Evolutionary conservation across 2,797 vertebrate species (phyloP).

Genomic region (Sylvia borin): DNA sequence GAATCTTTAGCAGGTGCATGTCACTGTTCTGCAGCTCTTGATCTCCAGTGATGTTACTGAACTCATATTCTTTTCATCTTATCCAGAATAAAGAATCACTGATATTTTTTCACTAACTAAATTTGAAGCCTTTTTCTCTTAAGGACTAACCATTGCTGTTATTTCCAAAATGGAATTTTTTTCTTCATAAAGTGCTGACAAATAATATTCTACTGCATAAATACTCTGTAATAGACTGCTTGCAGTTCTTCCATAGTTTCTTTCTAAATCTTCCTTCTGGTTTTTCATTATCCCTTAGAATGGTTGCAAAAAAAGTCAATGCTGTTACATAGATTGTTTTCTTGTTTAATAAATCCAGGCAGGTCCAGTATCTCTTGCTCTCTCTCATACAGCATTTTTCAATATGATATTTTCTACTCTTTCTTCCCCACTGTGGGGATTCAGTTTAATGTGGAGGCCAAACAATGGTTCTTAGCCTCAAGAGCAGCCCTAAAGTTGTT

Average conservation of each 20-base stretch:
- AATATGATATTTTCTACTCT: not conserved
- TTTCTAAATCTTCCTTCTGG: not conserved
- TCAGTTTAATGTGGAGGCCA: not conserved
- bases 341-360: not conserved
- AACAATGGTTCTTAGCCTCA: not conserved
- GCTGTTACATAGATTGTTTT: not conserved
- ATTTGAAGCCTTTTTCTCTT: not conserved
- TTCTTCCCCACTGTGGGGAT: not conserved
- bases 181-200: not conserved
- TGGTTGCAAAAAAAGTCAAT: not conserved
- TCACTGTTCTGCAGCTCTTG: not conserved
- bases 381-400: not conserved
- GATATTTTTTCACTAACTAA: not conserved
- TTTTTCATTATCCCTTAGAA: not conserved
- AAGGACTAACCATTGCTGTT: not conserved
- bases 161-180: not conserved
- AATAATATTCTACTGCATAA: not conserved
- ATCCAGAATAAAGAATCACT: not conserved
- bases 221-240: not conserved
- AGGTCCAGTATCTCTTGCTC: not conserved
- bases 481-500: not conserved
- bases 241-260: not conserved
- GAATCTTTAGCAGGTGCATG: not conserved
- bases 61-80: not conserved
- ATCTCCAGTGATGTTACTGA: not conserved